Conservation (phyloP, 2,113 vertebrate genomes). For the Bostrychus sinensis region DNA sequence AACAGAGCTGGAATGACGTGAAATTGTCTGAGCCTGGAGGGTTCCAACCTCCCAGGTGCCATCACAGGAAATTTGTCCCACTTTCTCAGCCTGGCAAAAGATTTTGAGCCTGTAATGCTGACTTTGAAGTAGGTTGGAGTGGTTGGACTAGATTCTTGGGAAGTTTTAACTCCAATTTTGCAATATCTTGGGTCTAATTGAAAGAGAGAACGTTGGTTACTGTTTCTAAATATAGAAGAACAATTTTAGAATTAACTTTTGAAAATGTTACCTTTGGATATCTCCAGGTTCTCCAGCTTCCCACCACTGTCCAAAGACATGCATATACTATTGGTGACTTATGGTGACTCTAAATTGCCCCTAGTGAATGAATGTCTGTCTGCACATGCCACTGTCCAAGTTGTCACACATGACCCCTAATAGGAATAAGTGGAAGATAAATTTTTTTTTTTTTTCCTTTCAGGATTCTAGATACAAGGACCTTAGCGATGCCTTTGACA, state of each 20-base stretch:
- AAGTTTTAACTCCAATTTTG: slow-evolving; percentile 35
- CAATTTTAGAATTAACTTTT: too few species aligned
- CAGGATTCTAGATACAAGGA: slow-evolving; percentile 91
- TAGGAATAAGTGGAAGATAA: too few species aligned
- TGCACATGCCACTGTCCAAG: too few species aligned
- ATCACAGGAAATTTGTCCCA: slow-evolving; percentile 66
- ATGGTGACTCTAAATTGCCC: too few species aligned
- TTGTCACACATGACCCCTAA: too few species aligned
- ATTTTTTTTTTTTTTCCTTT: background rate
- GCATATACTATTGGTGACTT: too few species aligned
- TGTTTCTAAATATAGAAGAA: background rate
- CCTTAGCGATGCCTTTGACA: slow-evolving; percentile 87
- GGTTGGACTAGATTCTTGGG: slow-evolving; percentile 40
- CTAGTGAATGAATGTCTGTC: too few species aligned
- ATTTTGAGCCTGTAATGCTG: slow-evolving; percentile 46
- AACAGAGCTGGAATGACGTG: slow-evolving; percentile 56
- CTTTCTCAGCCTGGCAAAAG: slow-evolving; percentile 58
- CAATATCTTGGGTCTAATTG: slow-evolving; percentile 33
- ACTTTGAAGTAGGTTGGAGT: slow-evolving; percentile 66
- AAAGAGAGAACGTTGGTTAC: slow-evolving; percentile 14
- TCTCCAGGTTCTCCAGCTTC: too few species aligned
- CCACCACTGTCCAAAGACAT: too few species aligned
- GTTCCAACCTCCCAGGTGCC: slow-evolving; percentile 60
- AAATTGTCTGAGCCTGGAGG: slow-evolving; percentile 61
- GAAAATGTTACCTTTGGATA: too few species aligned